Evolutionary conservation across 2,797 vertebrate species (phyloP).

Genomic region (Chrysocyon brachyurus): DNA sequence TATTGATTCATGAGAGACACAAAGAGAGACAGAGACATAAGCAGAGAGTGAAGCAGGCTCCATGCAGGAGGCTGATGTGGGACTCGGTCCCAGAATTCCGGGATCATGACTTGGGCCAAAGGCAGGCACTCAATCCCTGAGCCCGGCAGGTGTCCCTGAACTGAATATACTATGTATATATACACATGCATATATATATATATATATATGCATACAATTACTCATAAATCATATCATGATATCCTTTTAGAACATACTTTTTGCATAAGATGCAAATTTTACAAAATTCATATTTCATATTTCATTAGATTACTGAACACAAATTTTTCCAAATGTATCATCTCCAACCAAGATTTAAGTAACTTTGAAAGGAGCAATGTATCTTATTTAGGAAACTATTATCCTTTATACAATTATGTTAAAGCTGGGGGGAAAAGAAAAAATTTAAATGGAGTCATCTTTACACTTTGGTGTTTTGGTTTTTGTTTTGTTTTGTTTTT

Average conservation of each 20-base stretch:
- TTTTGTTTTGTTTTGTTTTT: too few relatives aligned
- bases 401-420: slow-evolving; percentile 18
- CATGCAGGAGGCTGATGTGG: too few relatives aligned
- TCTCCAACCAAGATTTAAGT: neutral
- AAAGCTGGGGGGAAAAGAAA: neutral
- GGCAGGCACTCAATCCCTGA: too few relatives aligned
- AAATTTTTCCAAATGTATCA: neutral
- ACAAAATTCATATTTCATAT: neutral
- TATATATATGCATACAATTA: neutral
- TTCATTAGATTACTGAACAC: neutral
- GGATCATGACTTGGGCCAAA: too few relatives aligned
- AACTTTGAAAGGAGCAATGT: slow-evolving; percentile 34
- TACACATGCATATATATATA: too few relatives aligned
- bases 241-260: slow-evolving; percentile 26
- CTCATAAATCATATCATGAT: neutral
- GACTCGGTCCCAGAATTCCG: too few relatives aligned
- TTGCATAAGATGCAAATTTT: neutral
- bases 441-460: slow-evolving; percentile 5
- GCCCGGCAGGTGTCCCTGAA: too few relatives aligned
- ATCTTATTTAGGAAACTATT: neutral
- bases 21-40: too few relatives aligned
- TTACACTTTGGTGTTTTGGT: neutral
- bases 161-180: too few relatives aligned
- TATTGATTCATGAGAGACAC: too few relatives aligned
- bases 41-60: too few relatives aligned